Conservation (phyloP, 2,113 vertebrate genomes). For the Macquaria ambigua region DNA sequence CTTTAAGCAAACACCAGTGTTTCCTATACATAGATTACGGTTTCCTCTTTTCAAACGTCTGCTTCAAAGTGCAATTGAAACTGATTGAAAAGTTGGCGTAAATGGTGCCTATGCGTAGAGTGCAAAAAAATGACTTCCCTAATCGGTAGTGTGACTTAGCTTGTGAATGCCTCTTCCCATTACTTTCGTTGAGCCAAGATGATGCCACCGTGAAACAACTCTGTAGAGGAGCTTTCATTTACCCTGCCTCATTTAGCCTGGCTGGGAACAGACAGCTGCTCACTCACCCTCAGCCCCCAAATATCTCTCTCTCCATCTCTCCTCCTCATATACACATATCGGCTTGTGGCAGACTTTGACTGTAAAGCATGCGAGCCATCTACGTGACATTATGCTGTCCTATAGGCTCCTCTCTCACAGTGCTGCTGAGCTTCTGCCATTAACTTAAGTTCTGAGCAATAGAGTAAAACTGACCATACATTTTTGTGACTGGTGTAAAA, state of each 20-base stretch:
- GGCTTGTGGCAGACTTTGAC: constrained; percentile 21
- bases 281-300: constrained; percentile 12
- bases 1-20: neutral
- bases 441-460: neutral
- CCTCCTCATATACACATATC: constrained; percentile 4
- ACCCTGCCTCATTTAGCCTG: constrained; percentile 65
- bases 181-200: constrained; percentile 44
- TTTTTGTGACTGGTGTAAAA: neutral
- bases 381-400: constrained; percentile 11
- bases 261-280: constrained; percentile 59
- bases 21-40: neutral
- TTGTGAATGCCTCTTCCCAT: constrained; percentile 8
- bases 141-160: neutral
- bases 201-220: constrained; percentile 44
- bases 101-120: neutral
- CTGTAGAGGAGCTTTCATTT: constrained; percentile 42
- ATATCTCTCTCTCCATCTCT: constrained; percentile 3
- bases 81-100: constrained; percentile 12
- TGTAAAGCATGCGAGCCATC: neutral
- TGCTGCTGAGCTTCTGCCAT: neutral
- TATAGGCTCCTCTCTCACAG: neutral
- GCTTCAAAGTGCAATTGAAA: constrained; percentile 13
- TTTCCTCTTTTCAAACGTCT: constrained; percentile 27
- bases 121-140: constrained; percentile 4
- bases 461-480: neutral